Evolutionary conservation across 2,113 vertebrate species (phyloP).

Genomic region (Oenanthe melanoleuca): DNA sequence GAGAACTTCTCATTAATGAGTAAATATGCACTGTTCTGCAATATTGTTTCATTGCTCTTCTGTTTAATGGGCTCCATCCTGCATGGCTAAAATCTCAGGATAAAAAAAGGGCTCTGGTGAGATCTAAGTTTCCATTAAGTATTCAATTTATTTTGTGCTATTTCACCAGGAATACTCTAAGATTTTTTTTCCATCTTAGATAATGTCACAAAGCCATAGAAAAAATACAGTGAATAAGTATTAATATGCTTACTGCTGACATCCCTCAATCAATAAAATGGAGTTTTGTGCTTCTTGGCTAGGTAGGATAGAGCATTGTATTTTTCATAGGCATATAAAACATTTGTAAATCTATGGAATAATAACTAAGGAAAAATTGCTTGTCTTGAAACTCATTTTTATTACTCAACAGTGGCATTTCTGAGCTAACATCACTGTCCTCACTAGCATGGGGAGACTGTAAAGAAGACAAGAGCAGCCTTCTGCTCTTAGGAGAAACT

Average conservation of each 20-base stretch:
- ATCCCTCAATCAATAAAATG: background rate
- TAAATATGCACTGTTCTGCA: background rate
- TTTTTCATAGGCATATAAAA: background rate
- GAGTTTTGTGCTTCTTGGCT: background rate
- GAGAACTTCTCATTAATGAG: slow-evolving; percentile 17
- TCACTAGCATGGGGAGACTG: background rate
- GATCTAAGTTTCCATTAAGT: slow-evolving; percentile 30
- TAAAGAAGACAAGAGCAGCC: background rate
- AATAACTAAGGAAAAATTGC: background rate
- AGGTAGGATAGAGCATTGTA: background rate
- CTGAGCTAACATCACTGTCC: background rate
- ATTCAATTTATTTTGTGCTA: slow-evolving; percentile 1
- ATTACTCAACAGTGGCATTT: background rate
- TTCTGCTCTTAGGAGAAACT: background rate
- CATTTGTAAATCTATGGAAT: background rate
- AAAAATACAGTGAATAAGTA: background rate
- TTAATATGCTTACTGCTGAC: background rate
- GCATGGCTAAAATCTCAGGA: background rate
- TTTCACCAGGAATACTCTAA: slow-evolving; percentile 22
- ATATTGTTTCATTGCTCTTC: slow-evolving; percentile 25
- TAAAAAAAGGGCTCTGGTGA: slow-evolving; percentile 1
- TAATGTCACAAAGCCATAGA: slow-evolving; percentile 15
- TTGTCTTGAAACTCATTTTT: background rate
- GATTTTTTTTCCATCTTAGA: slow-evolving; percentile 18
- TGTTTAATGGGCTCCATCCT: background rate